A percentile compares a stretch with the other conserved stretches of the same genome.
Conservation (phyloP, 30 jellyfish, hydroid and myxozoan genomes). For the Cassiopea andromeda region DNA sequence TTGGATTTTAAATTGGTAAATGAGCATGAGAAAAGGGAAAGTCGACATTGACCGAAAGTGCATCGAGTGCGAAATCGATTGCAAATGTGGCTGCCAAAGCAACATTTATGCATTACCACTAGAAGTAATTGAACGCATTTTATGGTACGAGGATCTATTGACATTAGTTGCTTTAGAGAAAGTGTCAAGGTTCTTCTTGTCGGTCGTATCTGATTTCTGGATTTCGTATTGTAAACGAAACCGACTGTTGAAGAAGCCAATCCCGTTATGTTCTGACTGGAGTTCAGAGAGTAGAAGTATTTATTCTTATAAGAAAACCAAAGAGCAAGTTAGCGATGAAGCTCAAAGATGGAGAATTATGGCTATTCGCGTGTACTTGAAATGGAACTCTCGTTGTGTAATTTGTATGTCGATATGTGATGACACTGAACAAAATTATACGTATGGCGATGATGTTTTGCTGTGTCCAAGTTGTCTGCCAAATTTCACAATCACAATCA, state of each 20-base stretch:
- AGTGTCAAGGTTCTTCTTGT: constrained; percentile 18
- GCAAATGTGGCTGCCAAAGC: constrained; percentile 72
- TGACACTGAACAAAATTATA: not conserved
- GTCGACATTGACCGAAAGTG: constrained; percentile 19
- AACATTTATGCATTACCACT: constrained; percentile 58
- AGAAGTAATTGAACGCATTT: constrained; percentile 59
- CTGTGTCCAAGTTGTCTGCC: constrained; percentile 61
- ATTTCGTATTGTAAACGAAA: constrained; percentile 35
- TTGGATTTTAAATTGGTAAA: not conserved
- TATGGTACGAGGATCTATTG: constrained; percentile 56
- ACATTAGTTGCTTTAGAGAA: constrained; percentile 47
- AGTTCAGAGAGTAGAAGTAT: not conserved
- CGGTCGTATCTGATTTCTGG: constrained; percentile 55
- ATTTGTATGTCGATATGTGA: constrained; percentile 34
- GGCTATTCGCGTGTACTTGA: constrained; percentile 52
- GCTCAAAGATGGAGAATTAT: constrained; percentile 61
- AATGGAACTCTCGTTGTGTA: constrained; percentile 41
- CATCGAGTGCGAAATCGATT: constrained; percentile 45
- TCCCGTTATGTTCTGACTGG: constrained; percentile 65
- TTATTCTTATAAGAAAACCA: constrained; percentile 66
- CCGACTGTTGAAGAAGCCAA: constrained; percentile 24
- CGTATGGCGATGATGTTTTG: constrained; percentile 50
- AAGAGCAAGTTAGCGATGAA: constrained; percentile 8
- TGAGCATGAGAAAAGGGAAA: not conserved
- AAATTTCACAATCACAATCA: constrained; percentile 37